Evolutionary conservation across 2,113 vertebrate species (phyloP).

Genomic region (Mastomys natalensis): DNA sequence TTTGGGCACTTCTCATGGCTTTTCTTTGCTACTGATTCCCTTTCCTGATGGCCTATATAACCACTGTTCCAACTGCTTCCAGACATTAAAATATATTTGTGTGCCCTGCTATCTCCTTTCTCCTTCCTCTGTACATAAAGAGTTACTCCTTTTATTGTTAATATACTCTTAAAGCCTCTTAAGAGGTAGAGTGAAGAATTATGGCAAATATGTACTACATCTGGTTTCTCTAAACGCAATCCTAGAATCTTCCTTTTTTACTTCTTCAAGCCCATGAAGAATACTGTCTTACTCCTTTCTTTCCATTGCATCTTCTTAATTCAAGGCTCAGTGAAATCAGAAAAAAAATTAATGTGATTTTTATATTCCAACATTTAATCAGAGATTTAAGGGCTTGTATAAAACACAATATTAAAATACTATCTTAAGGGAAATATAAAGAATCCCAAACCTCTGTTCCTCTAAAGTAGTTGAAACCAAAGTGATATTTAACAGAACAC

Average conservation of each 20-base stretch:
- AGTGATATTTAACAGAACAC: conserved; percentile 18
- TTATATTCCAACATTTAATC: neutral
- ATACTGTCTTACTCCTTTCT: neutral
- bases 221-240: neutral
- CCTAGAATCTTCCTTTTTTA: neutral
- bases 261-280: neutral
- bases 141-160: neutral
- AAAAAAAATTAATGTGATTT: neutral
- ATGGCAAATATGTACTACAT: neutral
- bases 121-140: neutral
- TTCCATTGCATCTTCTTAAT: neutral
- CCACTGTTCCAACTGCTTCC: neutral
- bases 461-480: neutral
- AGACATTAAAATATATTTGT: neutral
- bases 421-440: neutral
- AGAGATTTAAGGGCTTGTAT: neutral
- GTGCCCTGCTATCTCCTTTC: neutral
- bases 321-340: neutral
- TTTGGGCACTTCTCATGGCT: accelerated
- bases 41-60: neutral
- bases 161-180: neutral
- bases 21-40: neutral
- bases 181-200: neutral
- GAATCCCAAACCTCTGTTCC: neutral
- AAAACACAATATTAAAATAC: conserved; percentile 27